Percentiles rank a stretch among this genome's conserved stretches.
These are phyloP conservation scores for Acanthococcus lagerstroemiae DNA, from an alignment of 2,888 invertebrate species.

Conservation along the genomic window DNA sequence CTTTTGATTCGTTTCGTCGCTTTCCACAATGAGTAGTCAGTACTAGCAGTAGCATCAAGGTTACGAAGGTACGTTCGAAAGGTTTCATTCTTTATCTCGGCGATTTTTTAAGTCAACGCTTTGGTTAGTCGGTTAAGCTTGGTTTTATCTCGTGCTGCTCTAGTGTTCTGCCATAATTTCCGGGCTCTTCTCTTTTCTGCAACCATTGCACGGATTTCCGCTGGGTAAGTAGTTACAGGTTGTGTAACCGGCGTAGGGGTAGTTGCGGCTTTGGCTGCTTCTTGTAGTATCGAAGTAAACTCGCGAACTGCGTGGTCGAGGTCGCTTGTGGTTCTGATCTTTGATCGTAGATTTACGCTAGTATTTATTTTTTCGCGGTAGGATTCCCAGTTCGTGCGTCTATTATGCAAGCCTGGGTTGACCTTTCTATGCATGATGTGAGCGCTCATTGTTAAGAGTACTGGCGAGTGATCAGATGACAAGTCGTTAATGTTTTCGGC, in stretches of 20 bases:
- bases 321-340: not conserved
- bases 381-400: not conserved
- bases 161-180: not conserved
- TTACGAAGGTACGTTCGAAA: not conserved
- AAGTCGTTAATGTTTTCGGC: not conserved
- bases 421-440: not conserved
- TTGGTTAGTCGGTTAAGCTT: not conserved
- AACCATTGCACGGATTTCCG: not conserved
- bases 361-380: not conserved
- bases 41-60: not conserved
- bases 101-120: not conserved
- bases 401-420: not conserved
- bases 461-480: not conserved
- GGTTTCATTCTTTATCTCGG: not conserved
- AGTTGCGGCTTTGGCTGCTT: not conserved
- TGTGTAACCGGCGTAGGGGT: not conserved
- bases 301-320: not conserved
- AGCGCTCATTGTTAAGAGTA: not conserved
- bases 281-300: not conserved
- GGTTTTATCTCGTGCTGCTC: not conserved
- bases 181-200: not conserved
- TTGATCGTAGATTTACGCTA: not conserved
- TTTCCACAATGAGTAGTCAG: conserved; percentile 38
- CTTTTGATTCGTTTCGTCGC: conserved; percentile 34
- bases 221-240: not conserved